Evolutionary conservation across 2,888 invertebrate genomes (phyloP), one percentile per base, ranked within the genome.

Genomic region (Sclerodermus sp.): DNA sequence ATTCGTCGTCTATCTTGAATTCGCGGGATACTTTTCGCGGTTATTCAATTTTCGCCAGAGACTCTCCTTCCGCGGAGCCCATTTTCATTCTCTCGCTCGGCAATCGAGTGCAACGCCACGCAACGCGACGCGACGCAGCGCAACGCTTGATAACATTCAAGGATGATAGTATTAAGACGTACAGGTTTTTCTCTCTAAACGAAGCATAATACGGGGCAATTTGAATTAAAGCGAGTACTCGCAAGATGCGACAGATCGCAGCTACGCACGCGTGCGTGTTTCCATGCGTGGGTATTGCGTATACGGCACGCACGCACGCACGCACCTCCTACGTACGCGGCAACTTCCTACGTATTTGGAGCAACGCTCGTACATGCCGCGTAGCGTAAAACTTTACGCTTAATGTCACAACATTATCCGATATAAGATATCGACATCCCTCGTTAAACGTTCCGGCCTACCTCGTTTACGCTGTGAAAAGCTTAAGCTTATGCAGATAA

Each of bases 281-380:
- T 44, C 16, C 16, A 44, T 34, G 53, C 48, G 47, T 51, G 45
- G 51, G 39, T 49, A 55, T 51, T 34, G 12, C 10, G 30, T 10
- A 10, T 34, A 12, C 34, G 34, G 34, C 12, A 12, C 34, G 23
- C 23, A 8, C 23, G 23, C 23, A 23, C 23, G 4, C 42, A 51
- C 54, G 51, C 55, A 58, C 54, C 55, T 52, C 53, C 55, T 58
- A 54, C 55, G n/a, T n/a, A n/a, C 34, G 57, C 51, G 49, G 49
- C 45, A 42, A 41, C 51, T 49, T 51, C 49, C 57, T 53, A 52
- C 54, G 58, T 60, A 61, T 58, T 51, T 57, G 53, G 56, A 62
- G 55, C 51, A 47, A 50, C 36, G 30, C 37, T 32, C 43, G 49
- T 52, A 49, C 52, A 45, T 50, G 49, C 57, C 49, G 45, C 44